A percentile compares a stretch with the other conserved stretches of the same genome.
Conservation (phyloP, 37 sponge, comb jelly and placozoan species). For the Hexactinellida sp. region DNA sequence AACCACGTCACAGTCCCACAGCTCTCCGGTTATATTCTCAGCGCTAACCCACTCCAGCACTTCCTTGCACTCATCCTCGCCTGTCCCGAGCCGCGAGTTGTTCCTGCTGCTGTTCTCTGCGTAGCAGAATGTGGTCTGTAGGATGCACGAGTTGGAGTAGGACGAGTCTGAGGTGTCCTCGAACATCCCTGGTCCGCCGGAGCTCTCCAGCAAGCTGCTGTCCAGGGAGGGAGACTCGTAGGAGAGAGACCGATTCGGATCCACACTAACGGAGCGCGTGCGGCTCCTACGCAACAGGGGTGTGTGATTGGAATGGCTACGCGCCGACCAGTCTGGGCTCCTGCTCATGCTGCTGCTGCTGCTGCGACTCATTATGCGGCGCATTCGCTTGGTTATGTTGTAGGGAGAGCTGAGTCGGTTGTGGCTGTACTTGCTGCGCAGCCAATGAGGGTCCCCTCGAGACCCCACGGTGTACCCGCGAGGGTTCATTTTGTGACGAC, state of each 20-base stretch:
- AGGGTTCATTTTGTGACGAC: background rate
- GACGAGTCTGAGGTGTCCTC: background rate
- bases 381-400: background rate
- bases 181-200: background rate
- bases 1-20: background rate
- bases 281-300: background rate
- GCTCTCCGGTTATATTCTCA: background rate
- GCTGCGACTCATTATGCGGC: background rate
- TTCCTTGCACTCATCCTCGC: background rate
- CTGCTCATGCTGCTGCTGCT: background rate
- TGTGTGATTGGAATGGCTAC: background rate
- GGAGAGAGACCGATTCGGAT: background rate
- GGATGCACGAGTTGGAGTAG: background rate
- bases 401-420: background rate
- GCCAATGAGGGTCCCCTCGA: background rate
- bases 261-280: background rate
- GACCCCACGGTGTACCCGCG: background rate
- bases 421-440: background rate
- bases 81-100: background rate
- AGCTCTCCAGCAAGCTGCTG: background rate
- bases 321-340: background rate
- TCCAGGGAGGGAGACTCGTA: background rate
- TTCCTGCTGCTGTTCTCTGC: background rate
- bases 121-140: conserved; percentile 1
- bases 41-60: background rate